A percentile compares a stretch with the other conserved stretches of the same genome.
Conservation (phyloP, 2,888 invertebrate genomes). For the Hybos culiciformis region DNA sequence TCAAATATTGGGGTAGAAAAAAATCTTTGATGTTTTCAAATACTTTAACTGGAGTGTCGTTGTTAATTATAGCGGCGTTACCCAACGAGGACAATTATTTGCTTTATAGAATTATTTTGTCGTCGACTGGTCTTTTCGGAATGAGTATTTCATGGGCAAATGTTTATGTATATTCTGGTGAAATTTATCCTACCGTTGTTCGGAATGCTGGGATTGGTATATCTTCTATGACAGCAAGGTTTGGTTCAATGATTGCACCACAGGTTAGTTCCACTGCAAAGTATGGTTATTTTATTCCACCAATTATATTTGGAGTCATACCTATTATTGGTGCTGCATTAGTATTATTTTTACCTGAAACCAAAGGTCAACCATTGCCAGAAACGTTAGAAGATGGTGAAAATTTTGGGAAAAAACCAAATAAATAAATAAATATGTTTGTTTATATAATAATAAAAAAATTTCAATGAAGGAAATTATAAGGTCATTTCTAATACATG, state of each 20-base stretch:
- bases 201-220: slow-evolving; percentile 77
- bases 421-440: too few relatives aligned
- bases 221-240: slow-evolving; percentile 69
- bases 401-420: not conserved
- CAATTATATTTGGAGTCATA: slow-evolving; percentile 55
- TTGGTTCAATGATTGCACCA: slow-evolving; percentile 77
- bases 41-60: slow-evolving; percentile 45
- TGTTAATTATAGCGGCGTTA: slow-evolving; percentile 49
- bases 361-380: slow-evolving; percentile 42
- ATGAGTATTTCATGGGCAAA: slow-evolving; percentile 74
- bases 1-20: slow-evolving; percentile 51
- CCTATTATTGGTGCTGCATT: slow-evolving; percentile 55
- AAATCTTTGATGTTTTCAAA: slow-evolving; percentile 49
- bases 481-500: too few relatives aligned
- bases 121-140: slow-evolving; percentile 64
- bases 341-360: slow-evolving; percentile 54
- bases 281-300: slow-evolving; percentile 46
- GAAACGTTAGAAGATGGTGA: slow-evolving; percentile 49
- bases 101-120: slow-evolving; percentile 45
- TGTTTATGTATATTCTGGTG: slow-evolving; percentile 76
- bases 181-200: slow-evolving; percentile 78
- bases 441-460: too few relatives aligned
- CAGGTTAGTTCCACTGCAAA: slow-evolving; percentile 45
- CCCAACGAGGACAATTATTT: slow-evolving; percentile 18
- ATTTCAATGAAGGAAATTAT: too few relatives aligned